phyloP scores from a whole-genome alignment of 2,797 vertebrate species.

The Aythya fuligula region DNA sequence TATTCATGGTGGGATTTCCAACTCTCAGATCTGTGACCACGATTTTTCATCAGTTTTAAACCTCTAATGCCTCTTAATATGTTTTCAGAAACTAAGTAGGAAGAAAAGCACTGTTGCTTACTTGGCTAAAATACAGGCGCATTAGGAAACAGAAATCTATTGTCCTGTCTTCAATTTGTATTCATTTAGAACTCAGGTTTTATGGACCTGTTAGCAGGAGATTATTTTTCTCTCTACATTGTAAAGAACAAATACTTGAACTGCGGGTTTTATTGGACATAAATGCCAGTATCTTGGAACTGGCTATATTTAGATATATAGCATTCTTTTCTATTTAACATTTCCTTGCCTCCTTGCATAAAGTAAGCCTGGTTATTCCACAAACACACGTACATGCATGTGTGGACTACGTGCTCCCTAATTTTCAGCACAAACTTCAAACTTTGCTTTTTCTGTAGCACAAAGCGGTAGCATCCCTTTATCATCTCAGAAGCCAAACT shows the following conservation, averaged over 20 bases:
- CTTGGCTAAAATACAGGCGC: neutral
- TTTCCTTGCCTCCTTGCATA: neutral
- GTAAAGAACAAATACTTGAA: neutral
- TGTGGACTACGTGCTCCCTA: neutral
- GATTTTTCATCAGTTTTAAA: neutral
- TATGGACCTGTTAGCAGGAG: conserved; percentile 10
- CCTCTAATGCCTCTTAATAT: neutral
- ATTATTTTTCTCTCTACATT: conserved; percentile 13
- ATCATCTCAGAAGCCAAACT: neutral
- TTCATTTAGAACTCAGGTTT: conserved; percentile 1
- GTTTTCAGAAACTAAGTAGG: neutral
- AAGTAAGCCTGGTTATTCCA: neutral
- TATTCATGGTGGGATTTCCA: neutral
- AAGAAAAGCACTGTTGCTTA: neutral
- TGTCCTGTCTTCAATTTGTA: conserved; percentile 2
- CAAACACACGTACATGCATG: no score
- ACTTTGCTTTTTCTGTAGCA: neutral
- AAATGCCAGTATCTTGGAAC: neutral
- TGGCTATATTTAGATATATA: neutral
- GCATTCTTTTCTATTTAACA: neutral
- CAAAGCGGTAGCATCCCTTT: neutral
- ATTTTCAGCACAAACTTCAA: neutral
- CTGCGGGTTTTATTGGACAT: neutral
- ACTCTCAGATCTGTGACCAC: neutral
- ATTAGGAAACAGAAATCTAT: neutral